Conservation (phyloP, 30 jellyfish, hydroid and myxozoan genomes). For the Calvadosia cruxmelitensis region DNA sequence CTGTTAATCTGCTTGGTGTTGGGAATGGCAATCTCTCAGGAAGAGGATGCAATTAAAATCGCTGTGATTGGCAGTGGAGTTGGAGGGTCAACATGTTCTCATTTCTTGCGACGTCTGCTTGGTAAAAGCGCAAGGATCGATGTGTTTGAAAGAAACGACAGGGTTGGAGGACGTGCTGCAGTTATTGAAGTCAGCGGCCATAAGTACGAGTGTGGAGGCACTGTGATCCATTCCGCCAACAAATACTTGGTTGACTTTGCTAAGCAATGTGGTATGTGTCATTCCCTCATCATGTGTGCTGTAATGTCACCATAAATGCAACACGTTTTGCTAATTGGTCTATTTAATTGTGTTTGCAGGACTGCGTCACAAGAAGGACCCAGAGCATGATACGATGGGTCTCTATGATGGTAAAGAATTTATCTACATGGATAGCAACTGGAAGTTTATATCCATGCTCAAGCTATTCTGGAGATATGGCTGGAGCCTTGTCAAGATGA, state of each 20-base stretch:
- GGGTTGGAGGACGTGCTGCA: slow-evolving; percentile 71
- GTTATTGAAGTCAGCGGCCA: slow-evolving; percentile 41
- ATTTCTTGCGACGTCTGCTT: slow-evolving; percentile 35
- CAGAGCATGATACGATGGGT: slow-evolving; percentile 22
- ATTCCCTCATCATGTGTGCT: not conserved
- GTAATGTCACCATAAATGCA: too few species aligned
- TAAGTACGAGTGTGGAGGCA: slow-evolving; percentile 57
- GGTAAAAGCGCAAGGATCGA: slow-evolving; percentile 40
- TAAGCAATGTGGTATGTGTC: slow-evolving; percentile 27
- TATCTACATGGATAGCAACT: slow-evolving; percentile 27
- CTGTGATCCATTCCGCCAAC: slow-evolving; percentile 57
- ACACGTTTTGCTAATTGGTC: too few species aligned
- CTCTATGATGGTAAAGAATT: slow-evolving; percentile 67
- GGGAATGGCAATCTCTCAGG: too few species aligned
- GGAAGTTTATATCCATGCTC: slow-evolving; percentile 10
- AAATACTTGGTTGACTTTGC: slow-evolving; percentile 48
- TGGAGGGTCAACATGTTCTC: slow-evolving; percentile 71
- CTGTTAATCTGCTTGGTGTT: too few species aligned
- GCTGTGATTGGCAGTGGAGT: slow-evolving; percentile 87
- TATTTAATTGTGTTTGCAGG: too few species aligned
- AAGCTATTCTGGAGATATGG: slow-evolving; percentile 80
- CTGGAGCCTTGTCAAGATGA: slow-evolving; percentile 35
- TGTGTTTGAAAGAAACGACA: slow-evolving; percentile 55
- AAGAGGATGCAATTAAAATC: slow-evolving; percentile 4
- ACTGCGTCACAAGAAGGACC: slow-evolving; percentile 11